Evolutionary conservation across 2,113 vertebrate species (phyloP), one percentile per base, ranked within the genome.

Genomic region (Larimichthys polyactis): DNA sequence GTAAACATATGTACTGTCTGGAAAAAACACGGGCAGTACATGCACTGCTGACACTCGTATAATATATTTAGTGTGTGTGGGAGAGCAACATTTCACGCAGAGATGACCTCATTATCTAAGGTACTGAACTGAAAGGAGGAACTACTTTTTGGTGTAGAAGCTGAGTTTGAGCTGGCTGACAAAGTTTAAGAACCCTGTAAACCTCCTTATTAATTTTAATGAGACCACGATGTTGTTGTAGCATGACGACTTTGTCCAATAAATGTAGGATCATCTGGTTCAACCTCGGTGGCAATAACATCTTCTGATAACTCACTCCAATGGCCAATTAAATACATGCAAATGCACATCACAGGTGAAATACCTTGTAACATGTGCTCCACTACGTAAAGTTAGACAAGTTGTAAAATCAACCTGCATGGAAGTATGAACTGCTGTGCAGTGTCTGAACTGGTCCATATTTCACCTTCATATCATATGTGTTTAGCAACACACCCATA

Each of bases 1-100:
- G 60, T 43, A 36, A 77, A 79, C 78, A 83, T 44, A 70, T 85
- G 82, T 78, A 65, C 67, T 51, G 68, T 72, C 71, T 58, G 59
- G 48, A 52, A 19, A 19, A 68, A 79, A 74, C 27, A 79, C 4
- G 8, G 24, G 67, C 60, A 49, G 16, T 40, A 79, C 68, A 79
- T 64, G 54, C 49, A 57, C 74, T 24, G 20, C 52, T 59, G 78
- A 74, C 77, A 83, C 63, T 60, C 6, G 1, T 22, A 54, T 54
- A 22, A 72, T 46, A 59, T 63, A 67, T 78, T 51, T 44, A 59
- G 54, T 43, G 22, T 5, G 20, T 22, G 43, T 73, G 55, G 65
- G 51, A 68, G 32, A 17, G 32, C 22, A 29, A 19, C 15, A 32
- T 63, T 55, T 70, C 58, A 54, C 32, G 60, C 44, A 44, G 44